Base-by-base conservation (phyloP, 2,113 vertebrate species). In the Arothron firmamentum region DNA sequence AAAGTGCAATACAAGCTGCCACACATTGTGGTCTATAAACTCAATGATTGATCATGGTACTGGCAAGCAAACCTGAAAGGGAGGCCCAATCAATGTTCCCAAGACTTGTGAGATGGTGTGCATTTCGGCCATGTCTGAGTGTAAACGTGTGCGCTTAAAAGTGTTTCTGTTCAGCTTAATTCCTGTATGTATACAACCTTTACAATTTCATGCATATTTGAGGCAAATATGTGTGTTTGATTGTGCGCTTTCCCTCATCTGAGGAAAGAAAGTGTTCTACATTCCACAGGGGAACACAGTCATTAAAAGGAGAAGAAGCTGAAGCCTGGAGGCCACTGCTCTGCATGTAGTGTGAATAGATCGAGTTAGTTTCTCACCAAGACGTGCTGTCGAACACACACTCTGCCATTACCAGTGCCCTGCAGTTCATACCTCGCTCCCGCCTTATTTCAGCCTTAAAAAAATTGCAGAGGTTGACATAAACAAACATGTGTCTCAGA, bases 231-330 rank as follows among this genome's bases (percentile, higher is more conserved):
- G 60, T 54, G 59, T 67, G 53, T 68, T 70, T 54, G 75, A 56
- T 62, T 77, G 72, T 82, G 77, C 58, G 86, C 72, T 77, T 31
- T 83, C 70, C 79, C 77, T 88, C 83, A 85, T 88, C 88, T 89
- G 82, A 83, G 83, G 75, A 86, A 78, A 89, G 86, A 89, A 86
- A 85, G 86, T 86, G 86, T 85, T 89, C 77, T 89, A 87, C 88
- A 88, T 87, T 89, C 86, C 88, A 87, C 88, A 81, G 66, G 88
- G 88, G 88, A 89, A 78, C 88, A 69, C 74, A 89, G 82, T 89
- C 86, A 89, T 89, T 89, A 89, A 83, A 83, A 20, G 62, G 84
- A 82, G 85, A 86, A 86, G 85, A 78, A 87, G 82, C 82, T 79
- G 57, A 52, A 88, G 85, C 86, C 85, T 84, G 83, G 82, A 78